Conservation (phyloP, 2,797 vertebrate genomes). For the Helicolenus hilgendorfi region DNA sequence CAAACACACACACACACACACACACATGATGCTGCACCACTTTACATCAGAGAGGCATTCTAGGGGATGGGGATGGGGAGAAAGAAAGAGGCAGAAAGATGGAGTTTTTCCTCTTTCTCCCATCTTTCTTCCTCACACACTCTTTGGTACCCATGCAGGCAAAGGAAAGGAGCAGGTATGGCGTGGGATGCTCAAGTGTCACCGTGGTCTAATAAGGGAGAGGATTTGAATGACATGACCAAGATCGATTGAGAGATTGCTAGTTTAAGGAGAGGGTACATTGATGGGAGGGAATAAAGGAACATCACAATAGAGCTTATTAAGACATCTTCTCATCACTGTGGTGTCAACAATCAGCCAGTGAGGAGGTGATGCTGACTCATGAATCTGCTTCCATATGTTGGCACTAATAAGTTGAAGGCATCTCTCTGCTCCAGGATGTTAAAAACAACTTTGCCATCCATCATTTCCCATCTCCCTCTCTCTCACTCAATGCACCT, state of each 20-base stretch:
- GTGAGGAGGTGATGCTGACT: constrained; percentile 48
- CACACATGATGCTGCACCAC: constrained; percentile 60
- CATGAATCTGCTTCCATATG: constrained; percentile 42
- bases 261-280: background rate
- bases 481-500: too few species aligned
- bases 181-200: background rate
- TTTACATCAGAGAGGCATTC: constrained; percentile 70
- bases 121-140: background rate
- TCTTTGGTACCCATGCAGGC: background rate
- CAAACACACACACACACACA: constrained; percentile 4
- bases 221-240: constrained; percentile 56
- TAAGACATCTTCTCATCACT: background rate
- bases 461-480: background rate
- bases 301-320: background rate
- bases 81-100: constrained; percentile 21
- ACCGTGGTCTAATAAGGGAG: constrained; percentile 61
- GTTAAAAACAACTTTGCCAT: constrained; percentile 44
- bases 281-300: background rate
- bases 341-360: constrained; percentile 35
- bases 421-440: constrained; percentile 20
- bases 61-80: constrained; percentile 2
- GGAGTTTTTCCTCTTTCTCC: constrained; percentile 8
- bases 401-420: constrained; percentile 10
- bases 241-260: constrained; percentile 46
- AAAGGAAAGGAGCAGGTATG: background rate